These are phyloP conservation scores for Melanotaenia boesemani DNA, from an alignment of 2,797 vertebrate species.

Conservation along the genomic window DNA sequence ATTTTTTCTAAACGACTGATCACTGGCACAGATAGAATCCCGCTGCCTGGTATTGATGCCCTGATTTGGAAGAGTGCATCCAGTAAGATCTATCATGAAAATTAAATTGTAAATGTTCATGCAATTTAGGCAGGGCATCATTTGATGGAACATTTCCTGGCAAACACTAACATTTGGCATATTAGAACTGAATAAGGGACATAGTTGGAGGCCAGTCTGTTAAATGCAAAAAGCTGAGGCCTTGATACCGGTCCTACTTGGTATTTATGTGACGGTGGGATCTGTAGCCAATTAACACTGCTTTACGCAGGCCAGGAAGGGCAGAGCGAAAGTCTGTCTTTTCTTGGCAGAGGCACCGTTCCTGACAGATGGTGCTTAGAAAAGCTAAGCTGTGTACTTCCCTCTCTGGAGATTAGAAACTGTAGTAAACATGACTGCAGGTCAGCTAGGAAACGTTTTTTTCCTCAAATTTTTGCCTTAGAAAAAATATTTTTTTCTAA, in stretches of 20 bases:
- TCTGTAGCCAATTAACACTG: constrained; percentile 34
- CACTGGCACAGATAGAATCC: background rate
- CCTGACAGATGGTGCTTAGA: constrained; percentile 65
- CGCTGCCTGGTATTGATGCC: background rate
- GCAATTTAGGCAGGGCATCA: background rate
- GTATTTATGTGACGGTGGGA: constrained; percentile 26
- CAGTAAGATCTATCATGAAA: background rate
- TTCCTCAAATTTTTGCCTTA: background rate
- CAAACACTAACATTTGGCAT: background rate
- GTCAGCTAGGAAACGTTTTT: constrained; percentile 8
- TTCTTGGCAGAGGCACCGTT: constrained; percentile 40
- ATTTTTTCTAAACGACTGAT: background rate
- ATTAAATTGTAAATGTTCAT: background rate
- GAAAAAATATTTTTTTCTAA: too few species aligned
- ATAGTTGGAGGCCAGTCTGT: background rate
- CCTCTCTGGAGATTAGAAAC: constrained; percentile 50
- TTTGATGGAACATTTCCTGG: background rate
- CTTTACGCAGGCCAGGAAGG: constrained; percentile 32
- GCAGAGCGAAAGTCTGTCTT: constrained; percentile 41
- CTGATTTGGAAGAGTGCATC: background rate
- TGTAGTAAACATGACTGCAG: constrained; percentile 22
- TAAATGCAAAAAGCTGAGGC: constrained; percentile 12
- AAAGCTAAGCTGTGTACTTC: constrained; percentile 44
- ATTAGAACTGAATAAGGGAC: constrained; percentile 2
- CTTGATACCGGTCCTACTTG: background rate